Conservation (phyloP, 2,797 vertebrate genomes). For the Arnoldichthys spilopterus region DNA sequence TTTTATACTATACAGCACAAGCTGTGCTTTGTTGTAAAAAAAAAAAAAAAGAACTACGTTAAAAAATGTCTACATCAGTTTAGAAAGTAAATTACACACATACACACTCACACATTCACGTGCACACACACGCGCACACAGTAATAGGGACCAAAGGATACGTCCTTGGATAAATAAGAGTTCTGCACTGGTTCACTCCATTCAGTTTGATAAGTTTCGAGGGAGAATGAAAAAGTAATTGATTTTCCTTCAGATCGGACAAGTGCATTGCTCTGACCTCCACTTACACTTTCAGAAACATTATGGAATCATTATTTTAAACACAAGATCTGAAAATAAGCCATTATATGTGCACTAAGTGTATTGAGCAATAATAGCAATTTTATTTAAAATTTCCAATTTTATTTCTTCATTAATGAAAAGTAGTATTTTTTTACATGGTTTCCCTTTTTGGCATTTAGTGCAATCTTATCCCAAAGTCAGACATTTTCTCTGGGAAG, state of each 20-base stretch:
- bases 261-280: slow-evolving; percentile 38
- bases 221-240: slow-evolving; percentile 60
- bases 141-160: slow-evolving; percentile 48
- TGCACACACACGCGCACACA: slow-evolving; percentile 26
- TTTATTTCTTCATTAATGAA: slow-evolving; percentile 14
- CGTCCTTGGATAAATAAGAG: slow-evolving; percentile 56
- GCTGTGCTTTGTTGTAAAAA: background rate
- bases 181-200: slow-evolving; percentile 56
- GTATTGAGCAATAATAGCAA: slow-evolving; percentile 29
- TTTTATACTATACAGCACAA: background rate
- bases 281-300: slow-evolving; percentile 41
- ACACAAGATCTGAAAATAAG: slow-evolving; percentile 46
- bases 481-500: slow-evolving; percentile 51
- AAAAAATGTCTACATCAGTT: background rate
- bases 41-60: background rate
- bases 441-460: slow-evolving; percentile 35
- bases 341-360: slow-evolving; percentile 40
- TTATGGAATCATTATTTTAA: slow-evolving; percentile 52
- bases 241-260: slow-evolving; percentile 57
- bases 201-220: slow-evolving; percentile 52
- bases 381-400: slow-evolving; percentile 37
- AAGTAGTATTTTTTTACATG: slow-evolving; percentile 36
- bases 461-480: slow-evolving; percentile 42
- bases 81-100: too few relatives aligned
- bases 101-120: background rate